Percentiles rank a stretch among this genome's conserved stretches.
Evolutionary conservation across 2,113 vertebrate species (phyloP).

Genomic region (Kryptolebias marmoratus): DNA sequence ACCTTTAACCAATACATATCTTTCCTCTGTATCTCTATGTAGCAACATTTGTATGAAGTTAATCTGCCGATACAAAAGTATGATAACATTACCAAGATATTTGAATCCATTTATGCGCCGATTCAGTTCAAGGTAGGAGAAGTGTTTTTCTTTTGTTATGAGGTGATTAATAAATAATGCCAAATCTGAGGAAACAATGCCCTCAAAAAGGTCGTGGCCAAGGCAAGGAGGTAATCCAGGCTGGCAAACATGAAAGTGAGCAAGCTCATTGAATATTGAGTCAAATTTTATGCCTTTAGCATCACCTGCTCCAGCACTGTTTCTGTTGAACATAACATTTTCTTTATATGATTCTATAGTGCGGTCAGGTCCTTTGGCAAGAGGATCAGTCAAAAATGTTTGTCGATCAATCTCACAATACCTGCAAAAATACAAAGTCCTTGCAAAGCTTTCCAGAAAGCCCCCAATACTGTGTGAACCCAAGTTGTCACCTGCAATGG

Average conservation of each 20-base stretch:
- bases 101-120: background rate
- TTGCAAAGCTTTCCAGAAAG: background rate
- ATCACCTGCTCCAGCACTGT: background rate
- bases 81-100: background rate
- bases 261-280: background rate
- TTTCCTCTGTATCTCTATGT: too few relatives aligned
- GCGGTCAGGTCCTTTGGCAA: background rate
- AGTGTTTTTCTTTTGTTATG: background rate
- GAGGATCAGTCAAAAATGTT: background rate
- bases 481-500: background rate
- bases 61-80: too few relatives aligned
- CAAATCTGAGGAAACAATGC: background rate
- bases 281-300: background rate
- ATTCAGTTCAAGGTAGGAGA: slow-evolving; percentile 1
- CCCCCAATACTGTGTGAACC: background rate
- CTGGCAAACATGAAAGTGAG: background rate
- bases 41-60: too few relatives aligned
- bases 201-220: background rate
- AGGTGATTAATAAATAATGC: background rate
- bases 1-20: too few relatives aligned
- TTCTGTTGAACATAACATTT: background rate
- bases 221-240: background rate
- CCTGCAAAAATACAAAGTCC: background rate
- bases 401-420: background rate
- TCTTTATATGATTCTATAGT: background rate